These are phyloP conservation scores for Pachliopta kotzebuea DNA, from an alignment of 2,888 invertebrate genomes.

Conservation along the genomic window DNA sequence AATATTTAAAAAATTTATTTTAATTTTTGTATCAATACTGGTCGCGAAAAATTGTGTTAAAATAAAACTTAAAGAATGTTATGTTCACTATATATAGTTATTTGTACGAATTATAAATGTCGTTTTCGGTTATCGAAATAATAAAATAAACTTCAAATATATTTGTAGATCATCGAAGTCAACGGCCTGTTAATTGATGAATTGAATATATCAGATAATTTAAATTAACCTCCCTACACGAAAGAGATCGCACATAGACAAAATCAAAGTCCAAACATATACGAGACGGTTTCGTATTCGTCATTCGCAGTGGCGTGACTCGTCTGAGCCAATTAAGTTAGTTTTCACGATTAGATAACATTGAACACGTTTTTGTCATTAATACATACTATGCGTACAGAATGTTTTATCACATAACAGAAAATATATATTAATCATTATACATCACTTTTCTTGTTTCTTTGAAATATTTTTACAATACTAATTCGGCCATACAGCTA, in stretches of 20 bases:
- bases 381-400: conserved; percentile 1
- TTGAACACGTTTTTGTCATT: conserved; percentile 34
- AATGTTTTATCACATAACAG: conserved; percentile 1
- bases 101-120: neutral
- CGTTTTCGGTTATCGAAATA: neutral
- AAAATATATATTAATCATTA: neutral
- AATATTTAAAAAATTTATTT: no score
- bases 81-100: no score
- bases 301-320: conserved; percentile 70
- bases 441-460: neutral
- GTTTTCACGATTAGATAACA: conserved; percentile 63
- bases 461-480: no score
- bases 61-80: no score
- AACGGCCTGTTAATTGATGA: conserved; percentile 32
- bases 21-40: no score
- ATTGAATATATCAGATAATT: conserved; percentile 34
- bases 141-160: neutral
- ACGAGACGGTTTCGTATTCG: conserved; percentile 54
- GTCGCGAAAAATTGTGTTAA: no score
- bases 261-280: conserved; percentile 54
- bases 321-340: conserved; percentile 61
- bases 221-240: conserved; percentile 30
- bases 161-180: conserved; percentile 14
- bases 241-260: conserved; percentile 24
- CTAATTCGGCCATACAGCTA: no score